Evolutionary conservation across 2,113 vertebrate genomes (phyloP).

Genomic region (Neogobius melanostomus): DNA sequence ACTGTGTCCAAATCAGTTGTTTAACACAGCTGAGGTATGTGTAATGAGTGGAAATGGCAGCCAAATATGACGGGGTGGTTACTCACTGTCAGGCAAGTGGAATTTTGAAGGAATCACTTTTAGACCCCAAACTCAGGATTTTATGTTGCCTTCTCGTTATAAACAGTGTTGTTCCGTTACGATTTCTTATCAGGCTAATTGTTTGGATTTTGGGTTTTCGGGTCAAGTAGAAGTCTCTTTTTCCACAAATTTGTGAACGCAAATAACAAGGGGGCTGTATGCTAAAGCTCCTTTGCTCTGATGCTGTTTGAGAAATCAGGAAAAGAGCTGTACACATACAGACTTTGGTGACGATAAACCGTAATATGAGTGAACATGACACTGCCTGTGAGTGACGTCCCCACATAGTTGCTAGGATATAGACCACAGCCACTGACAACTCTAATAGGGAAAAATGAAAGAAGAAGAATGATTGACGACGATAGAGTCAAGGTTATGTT

Average conservation of each 20-base stretch:
- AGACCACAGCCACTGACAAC: not conserved
- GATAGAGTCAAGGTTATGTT: not conserved
- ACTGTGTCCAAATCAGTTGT: conserved; percentile 37
- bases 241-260: no score
- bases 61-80: conserved; percentile 25
- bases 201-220: no score
- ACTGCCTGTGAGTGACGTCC: not conserved
- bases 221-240: no score
- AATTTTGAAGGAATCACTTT: conserved; percentile 3
- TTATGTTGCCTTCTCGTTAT: not conserved
- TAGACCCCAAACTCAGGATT: not conserved
- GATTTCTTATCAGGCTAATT: no score
- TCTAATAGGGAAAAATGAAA: not conserved
- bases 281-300: not conserved
- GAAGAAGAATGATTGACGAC: not conserved
- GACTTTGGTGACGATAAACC: no score
- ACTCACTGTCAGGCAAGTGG: conserved; percentile 21
- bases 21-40: conserved; percentile 37
- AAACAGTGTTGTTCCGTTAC: no score
- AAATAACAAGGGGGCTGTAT: no score
- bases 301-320: no score
- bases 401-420: not conserved
- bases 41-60: conserved; percentile 30
- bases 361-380: not conserved
- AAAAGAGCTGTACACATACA: no score